These are phyloP conservation scores for Limnothrissa miodon DNA, from an alignment of 2,113 vertebrate species.

Conservation along the genomic window DNA sequence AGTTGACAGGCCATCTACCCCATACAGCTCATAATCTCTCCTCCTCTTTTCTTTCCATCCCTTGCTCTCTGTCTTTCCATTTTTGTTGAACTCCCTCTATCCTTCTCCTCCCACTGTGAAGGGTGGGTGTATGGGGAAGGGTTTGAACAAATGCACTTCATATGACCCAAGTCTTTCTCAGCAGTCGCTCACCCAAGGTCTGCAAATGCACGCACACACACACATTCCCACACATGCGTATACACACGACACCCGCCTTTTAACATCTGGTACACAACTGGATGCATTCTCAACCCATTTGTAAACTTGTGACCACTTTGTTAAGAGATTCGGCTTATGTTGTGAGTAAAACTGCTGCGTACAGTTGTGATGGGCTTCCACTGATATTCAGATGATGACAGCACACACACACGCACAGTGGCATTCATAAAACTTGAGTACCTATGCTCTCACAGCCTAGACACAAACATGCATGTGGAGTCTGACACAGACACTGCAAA, in stretches of 20 bases:
- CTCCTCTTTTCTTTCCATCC: neutral
- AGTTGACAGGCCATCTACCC: constrained; percentile 12
- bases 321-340: no score
- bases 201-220: neutral
- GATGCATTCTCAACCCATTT: no score
- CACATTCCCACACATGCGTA: neutral
- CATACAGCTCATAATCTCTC: neutral
- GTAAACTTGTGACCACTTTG: no score
- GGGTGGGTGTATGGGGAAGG: neutral
- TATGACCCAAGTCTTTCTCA: neutral
- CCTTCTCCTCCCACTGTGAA: neutral
- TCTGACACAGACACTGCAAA: neutral
- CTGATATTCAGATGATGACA: no score
- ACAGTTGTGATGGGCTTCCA: no score
- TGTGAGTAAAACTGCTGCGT: no score
- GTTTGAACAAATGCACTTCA: constrained; percentile 4
- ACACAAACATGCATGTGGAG: constrained; percentile 4
- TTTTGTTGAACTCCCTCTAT: neutral
- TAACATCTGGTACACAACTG: no score
- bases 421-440: neutral
- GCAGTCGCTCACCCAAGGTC: neutral
- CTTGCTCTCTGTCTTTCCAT: neutral
- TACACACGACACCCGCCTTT: constrained; percentile 2
- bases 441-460: neutral
- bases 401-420: neutral